These are phyloP conservation scores for Penaeus chinensis DNA, from an alignment of 1,140 invertebrate genomes.

Conservation along the genomic window DNA sequence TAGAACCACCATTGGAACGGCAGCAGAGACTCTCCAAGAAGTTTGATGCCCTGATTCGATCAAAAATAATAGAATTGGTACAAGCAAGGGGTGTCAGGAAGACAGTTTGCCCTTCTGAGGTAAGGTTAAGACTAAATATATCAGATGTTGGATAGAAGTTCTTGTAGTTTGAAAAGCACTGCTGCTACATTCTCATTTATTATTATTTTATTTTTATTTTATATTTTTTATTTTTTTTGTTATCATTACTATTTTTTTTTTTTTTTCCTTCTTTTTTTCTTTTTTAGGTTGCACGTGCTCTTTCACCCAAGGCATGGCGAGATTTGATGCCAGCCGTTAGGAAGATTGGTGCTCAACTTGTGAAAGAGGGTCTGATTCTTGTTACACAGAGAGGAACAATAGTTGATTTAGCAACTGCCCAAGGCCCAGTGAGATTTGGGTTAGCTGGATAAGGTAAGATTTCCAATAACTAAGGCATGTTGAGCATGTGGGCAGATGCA, in stretches of 20 bases:
- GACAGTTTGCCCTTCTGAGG: conserved; percentile 52
- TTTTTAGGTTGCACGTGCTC: conserved; percentile 49
- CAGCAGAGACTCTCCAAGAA: conserved; percentile 38
- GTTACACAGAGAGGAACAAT: conserved; percentile 50
- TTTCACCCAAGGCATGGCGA: conserved; percentile 48
- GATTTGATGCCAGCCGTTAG: conserved; percentile 52
- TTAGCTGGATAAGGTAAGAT: conserved; percentile 37
- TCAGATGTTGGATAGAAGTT: no score
- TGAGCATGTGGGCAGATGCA: no score
- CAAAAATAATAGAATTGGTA: conserved; percentile 42
- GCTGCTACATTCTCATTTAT: no score
- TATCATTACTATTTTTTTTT: no score
- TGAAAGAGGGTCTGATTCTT: conserved; percentile 47
- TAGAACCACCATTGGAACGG: conserved; percentile 30
- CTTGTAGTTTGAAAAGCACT: no score
- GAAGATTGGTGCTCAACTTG: conserved; percentile 51
- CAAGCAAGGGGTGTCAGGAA: conserved; percentile 44
- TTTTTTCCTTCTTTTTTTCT: no score
- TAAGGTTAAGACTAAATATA: background rate
- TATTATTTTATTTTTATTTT: no score
- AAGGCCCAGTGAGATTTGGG: conserved; percentile 49
- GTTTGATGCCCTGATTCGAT: conserved; percentile 47
- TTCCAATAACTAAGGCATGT: background rate
- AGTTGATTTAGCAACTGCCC: conserved; percentile 42
- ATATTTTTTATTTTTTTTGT: no score